phyloP scores from a whole-genome alignment of 2,888 invertebrate species.

The Helobdella robusta region DNA sequence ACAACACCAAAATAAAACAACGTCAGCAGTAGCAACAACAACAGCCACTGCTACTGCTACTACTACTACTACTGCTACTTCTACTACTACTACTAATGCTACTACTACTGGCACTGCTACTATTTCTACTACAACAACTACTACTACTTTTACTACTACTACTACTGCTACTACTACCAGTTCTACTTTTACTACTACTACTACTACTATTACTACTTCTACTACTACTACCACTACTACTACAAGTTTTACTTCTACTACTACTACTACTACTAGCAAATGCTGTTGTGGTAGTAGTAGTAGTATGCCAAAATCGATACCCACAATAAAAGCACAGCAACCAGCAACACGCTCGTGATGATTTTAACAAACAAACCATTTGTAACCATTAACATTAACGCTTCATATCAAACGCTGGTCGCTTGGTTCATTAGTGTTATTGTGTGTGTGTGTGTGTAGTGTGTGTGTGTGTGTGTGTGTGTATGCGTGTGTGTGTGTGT shows the following conservation, averaged over 20 bases:
- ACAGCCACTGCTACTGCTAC: neutral
- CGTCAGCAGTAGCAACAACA: neutral
- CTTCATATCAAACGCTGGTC: neutral
- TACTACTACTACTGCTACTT: neutral
- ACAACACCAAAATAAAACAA: neutral
- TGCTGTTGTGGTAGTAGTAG: no score
- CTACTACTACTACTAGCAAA: slow-evolving; percentile 6
- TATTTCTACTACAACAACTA: neutral
- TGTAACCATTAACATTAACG: no score
- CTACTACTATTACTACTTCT: neutral
- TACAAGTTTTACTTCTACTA: neutral
- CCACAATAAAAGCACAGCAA: no score
- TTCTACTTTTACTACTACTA: neutral
- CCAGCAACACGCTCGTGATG: no score
- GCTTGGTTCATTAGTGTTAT: neutral
- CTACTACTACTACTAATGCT: neutral
- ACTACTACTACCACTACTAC: neutral
- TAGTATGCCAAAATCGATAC: no score
- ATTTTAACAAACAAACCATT: no score
- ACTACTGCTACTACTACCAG: neutral
- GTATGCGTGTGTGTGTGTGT: neutral
- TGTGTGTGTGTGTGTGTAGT: neutral
- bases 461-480: neutral
- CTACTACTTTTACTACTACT: neutral
- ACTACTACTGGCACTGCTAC: neutral